Evolutionary conservation across 2,113 vertebrate species (phyloP).

Genomic region (Agapornis roseicollis): DNA sequence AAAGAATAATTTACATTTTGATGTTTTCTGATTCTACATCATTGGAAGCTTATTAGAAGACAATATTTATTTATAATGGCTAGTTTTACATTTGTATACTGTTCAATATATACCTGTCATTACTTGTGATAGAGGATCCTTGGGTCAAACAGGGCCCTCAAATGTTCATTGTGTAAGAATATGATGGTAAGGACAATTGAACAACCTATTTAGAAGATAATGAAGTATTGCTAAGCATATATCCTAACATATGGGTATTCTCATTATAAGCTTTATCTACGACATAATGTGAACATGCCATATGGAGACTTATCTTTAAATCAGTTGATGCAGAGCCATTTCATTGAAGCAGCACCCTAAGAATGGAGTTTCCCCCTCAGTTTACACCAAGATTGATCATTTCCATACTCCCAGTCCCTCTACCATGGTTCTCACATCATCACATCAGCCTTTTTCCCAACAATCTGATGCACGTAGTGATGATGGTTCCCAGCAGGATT

Average conservation of each 20-base stretch:
- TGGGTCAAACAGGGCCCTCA: background rate
- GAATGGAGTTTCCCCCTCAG: background rate
- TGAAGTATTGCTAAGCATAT: background rate
- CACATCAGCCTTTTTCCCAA: background rate
- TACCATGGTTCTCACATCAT: background rate
- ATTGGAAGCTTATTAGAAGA: background rate
- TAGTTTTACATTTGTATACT: background rate
- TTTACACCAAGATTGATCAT: rapidly evolving
- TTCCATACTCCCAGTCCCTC: background rate
- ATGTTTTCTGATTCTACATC: background rate
- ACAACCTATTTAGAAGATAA: background rate
- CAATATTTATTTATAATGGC: background rate
- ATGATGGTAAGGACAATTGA: background rate
- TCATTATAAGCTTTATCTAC: background rate
- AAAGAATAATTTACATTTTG: background rate
- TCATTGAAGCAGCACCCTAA: background rate
- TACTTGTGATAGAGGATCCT: background rate
- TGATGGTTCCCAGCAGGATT: background rate
- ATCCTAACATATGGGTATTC: background rate
- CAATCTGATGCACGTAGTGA: background rate
- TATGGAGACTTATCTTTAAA: background rate
- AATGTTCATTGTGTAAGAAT: background rate
- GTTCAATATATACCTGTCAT: background rate
- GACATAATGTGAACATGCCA: background rate
- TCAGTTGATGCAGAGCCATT: background rate